Percentiles rank a stretch among this genome's conserved stretches.
Conservation (phyloP, 2,797 vertebrate genomes). For the Saxicola maurus region DNA sequence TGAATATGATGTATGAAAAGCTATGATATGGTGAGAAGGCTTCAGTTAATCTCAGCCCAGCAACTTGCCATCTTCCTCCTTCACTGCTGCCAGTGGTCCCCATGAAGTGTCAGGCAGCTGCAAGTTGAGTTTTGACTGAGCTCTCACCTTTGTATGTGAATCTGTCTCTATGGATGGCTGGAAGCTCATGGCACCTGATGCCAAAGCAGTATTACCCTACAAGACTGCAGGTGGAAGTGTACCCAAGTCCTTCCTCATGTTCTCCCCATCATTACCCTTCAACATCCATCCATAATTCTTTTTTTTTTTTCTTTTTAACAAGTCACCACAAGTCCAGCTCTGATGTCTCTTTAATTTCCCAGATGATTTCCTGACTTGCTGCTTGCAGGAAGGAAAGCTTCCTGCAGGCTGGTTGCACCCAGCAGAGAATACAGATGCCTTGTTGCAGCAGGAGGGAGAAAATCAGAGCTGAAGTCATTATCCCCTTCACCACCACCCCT, state of each 20-base stretch:
- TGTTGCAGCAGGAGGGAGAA: neutral
- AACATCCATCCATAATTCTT: neutral
- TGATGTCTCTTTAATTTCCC: neutral
- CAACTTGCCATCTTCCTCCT: neutral
- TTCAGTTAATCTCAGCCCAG: neutral
- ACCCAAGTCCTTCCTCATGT: fast-evolving
- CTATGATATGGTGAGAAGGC: neutral
- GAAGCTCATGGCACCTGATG: neutral
- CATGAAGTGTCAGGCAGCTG: neutral
- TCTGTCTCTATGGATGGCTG: neutral
- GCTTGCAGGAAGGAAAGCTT: neutral
- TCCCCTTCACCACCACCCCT: neutral
- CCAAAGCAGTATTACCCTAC: neutral
- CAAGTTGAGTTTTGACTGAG: neutral
- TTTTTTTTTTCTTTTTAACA: neutral
- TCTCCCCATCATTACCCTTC: neutral
- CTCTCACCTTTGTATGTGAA: neutral
- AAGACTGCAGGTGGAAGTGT: fast-evolving
- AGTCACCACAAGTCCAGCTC: neutral
- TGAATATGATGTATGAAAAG: neutral
- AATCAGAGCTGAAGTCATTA: neutral
- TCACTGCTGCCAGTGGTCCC: neutral
- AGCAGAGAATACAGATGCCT: conserved; percentile 18
- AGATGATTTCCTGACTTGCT: neutral
- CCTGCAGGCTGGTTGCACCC: neutral